These are phyloP conservation scores for Nemoura dubitans DNA, from an alignment of 2,888 invertebrate species.

Conservation along the genomic window DNA sequence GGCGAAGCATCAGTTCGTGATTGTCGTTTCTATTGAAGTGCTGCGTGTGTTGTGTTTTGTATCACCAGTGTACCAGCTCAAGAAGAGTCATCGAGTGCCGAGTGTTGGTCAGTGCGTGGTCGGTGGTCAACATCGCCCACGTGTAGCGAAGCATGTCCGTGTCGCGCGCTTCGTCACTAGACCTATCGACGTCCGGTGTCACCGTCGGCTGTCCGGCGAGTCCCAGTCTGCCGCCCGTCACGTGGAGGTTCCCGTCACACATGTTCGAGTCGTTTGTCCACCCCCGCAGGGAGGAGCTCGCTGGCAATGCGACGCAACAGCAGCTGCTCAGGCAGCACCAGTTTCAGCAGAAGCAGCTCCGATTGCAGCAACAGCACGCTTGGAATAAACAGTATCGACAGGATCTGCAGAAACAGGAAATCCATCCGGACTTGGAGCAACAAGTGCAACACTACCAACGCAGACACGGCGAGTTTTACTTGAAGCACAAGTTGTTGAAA, in stretches of 20 bases:
- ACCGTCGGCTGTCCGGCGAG: neutral
- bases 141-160: neutral
- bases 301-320: neutral
- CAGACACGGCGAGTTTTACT: constrained; percentile 34
- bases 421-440: constrained; percentile 29
- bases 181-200: neutral
- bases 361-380: constrained; percentile 20
- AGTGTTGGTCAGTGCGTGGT: neutral
- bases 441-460: constrained; percentile 32
- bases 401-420: constrained; percentile 32
- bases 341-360: constrained; percentile 1
- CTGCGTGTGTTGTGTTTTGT: no score
- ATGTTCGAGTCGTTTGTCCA: constrained; percentile 39
- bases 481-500: constrained; percentile 15
- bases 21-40: neutral
- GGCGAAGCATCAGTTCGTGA: no score
- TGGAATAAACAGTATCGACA: neutral
- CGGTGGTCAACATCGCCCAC: neutral
- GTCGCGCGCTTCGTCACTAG: neutral
- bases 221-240: constrained; percentile 22
- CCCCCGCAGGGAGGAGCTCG: neutral
- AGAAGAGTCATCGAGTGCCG: neutral
- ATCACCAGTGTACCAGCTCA: neutral
- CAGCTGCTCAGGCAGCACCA: neutral
- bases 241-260: constrained; percentile 41